Evolutionary conservation across 2,797 vertebrate genomes (phyloP), one percentile per base, ranked within the genome.

Genomic region (Delichon dasypus): DNA sequence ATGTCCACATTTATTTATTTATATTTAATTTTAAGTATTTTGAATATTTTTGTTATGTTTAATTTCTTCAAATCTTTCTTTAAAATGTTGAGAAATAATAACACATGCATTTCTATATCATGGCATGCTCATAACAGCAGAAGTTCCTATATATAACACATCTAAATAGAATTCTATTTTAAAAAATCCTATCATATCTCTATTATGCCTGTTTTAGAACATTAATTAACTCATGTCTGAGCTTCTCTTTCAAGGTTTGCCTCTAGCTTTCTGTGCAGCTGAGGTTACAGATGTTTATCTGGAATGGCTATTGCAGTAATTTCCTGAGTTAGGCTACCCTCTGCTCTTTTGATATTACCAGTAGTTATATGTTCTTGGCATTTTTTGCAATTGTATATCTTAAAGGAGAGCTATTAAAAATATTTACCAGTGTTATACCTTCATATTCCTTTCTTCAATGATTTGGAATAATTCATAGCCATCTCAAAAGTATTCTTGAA

Each of bases 1-100:
- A 0, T 8, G 48, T 7, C 0, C 0, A 7, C 32, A 48, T 54
- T 60, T 9, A 29, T 38, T 71, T 73, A 0, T 74, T 81, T 50
- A 12, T 42, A 38, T 38, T 77, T 58, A 23, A 66, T 90, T 72
- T 20, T 4, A 62, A 60, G 12, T 65, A 44, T 47, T 64, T 58
- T 78, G 7, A 8, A 15, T 53, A 44, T 50, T 50, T 50, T 88
- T 75, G 2, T 77, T 23, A 71, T 18, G 72, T 27, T 51, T 70
- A n/a, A 42, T 87, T 75, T 75, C 14, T 61, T 48, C 25, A 93
- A 64, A 30, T 6, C 13, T 53, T 73, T 64, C 16, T 88, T 64
- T 29, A 30, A 85, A 91, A 79, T 51, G 13, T 47, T 75, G 60
- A 68, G 32, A 91, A 86, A 30, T 11, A 36, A 84, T 78, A 10